A percentile compares a stretch with the other conserved stretches of the same genome.
Evolutionary conservation across 2,888 invertebrate species (phyloP).

Genomic region (Oxycera nigricornis): DNA sequence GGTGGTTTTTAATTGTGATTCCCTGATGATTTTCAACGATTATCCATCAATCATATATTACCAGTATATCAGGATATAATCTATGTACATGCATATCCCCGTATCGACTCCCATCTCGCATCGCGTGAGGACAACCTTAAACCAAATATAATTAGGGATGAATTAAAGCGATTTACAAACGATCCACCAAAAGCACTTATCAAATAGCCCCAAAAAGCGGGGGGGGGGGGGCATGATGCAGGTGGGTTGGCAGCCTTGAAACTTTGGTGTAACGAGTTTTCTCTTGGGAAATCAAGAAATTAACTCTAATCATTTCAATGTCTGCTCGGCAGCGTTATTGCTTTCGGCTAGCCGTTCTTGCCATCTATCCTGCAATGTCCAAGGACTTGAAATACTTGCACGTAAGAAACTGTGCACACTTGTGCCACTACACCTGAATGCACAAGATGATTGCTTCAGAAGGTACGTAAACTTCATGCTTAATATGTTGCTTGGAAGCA

Average conservation of each 20-base stretch:
- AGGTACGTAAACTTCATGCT: background rate
- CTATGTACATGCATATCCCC: background rate
- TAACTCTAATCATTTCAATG: conserved; percentile 37
- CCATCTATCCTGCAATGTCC: background rate
- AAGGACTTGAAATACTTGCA: background rate
- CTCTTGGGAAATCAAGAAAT: conserved; percentile 46
- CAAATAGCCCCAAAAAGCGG: conserved; percentile 16
- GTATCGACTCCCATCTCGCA: background rate
- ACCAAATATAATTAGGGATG: conserved; percentile 20
- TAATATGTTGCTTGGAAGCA: too few species aligned
- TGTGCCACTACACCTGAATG: conserved; percentile 26
- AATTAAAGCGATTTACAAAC: conserved; percentile 26
- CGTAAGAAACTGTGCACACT: background rate
- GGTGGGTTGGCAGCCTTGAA: conserved; percentile 21
- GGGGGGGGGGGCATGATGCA: background rate
- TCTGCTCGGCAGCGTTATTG: background rate
- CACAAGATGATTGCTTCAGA: conserved; percentile 35
- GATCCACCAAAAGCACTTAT: conserved; percentile 30
- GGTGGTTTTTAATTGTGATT: background rate
- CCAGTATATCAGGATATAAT: background rate
- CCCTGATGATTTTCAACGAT: background rate
- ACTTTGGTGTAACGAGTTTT: conserved; percentile 41
- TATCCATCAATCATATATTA: background rate
- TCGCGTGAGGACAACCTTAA: background rate
- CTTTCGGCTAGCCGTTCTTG: background rate